Conservation (phyloP, 2,113 vertebrate species). For the Pica pica region DNA sequence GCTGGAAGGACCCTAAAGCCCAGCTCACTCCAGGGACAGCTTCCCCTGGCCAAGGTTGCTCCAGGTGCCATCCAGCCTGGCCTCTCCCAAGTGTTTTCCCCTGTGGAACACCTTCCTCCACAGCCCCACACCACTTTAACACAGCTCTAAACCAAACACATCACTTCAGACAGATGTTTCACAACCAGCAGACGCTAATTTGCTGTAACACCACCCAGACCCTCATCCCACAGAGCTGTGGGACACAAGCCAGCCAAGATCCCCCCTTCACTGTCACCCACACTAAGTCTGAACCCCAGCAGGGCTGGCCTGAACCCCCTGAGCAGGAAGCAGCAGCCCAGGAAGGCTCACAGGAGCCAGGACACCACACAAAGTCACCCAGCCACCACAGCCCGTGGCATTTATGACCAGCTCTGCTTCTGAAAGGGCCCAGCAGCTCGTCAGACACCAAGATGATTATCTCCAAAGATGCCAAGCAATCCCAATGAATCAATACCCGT, state of each 20-base stretch:
- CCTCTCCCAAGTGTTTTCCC: neutral
- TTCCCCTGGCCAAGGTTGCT: neutral
- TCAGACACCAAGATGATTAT: neutral
- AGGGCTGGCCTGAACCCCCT: neutral
- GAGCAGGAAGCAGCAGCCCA: neutral
- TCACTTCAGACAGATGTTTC: accelerated
- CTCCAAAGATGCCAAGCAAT: neutral
- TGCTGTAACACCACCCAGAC: neutral
- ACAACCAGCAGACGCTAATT: neutral
- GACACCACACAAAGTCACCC: neutral
- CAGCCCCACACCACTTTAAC: accelerated
- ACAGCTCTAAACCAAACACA: accelerated
- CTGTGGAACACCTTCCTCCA: neutral
- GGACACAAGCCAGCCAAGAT: neutral
- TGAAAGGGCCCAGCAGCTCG: neutral
- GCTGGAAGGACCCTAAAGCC: neutral
- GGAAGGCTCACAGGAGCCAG: neutral
- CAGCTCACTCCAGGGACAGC: neutral
- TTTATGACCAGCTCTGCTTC: neutral
- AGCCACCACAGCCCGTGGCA: neutral
- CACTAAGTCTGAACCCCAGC: accelerated
- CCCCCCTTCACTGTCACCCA: neutral
- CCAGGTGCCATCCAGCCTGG: neutral
- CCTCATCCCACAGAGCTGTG: neutral
- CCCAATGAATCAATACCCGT: neutral